These are phyloP conservation scores for Carlito syrichta DNA, from an alignment of 2,113 vertebrate genomes.

Conservation along the genomic window DNA sequence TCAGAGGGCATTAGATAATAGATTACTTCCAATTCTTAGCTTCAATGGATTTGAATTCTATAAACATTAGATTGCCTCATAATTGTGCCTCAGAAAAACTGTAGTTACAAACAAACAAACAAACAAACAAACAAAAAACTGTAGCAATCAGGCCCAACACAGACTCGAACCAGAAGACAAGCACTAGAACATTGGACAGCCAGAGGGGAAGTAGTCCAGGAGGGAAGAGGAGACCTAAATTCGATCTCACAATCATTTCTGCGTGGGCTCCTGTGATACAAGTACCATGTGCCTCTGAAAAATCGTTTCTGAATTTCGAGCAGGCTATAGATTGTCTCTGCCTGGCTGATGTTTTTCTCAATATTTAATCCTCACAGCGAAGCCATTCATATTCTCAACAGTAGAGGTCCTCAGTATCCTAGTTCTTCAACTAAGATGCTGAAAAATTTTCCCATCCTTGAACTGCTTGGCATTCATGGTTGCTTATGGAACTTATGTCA, in stretches of 20 bases:
- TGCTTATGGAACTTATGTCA: slow-evolving; percentile 40
- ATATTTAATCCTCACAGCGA: neutral
- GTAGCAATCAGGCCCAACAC: neutral
- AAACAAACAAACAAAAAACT: neutral
- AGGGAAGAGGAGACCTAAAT: neutral
- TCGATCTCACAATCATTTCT: neutral
- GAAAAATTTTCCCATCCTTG: neutral
- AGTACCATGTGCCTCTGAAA: neutral
- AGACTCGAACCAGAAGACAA: neutral
- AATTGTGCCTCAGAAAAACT: neutral
- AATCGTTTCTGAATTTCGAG: neutral
- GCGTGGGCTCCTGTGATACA: neutral
- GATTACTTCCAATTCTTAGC: neutral
- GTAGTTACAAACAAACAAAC: no score
- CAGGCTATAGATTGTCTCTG: neutral
- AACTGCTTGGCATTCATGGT: slow-evolving; percentile 40
- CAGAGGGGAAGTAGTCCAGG: neutral
- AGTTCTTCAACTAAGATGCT: slow-evolving; percentile 42
- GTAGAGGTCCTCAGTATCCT: slow-evolving; percentile 83
- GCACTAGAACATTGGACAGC: neutral
- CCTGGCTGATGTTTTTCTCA: neutral
- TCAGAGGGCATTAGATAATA: neutral
- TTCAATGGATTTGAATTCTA: neutral
- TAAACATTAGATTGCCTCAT: neutral
- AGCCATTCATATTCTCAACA: slow-evolving; percentile 68